Percentiles rank a stretch among this genome's conserved stretches.
These are phyloP conservation scores for Cephus pulcher DNA, from an alignment of 2,888 invertebrate species.

Conservation along the genomic window DNA sequence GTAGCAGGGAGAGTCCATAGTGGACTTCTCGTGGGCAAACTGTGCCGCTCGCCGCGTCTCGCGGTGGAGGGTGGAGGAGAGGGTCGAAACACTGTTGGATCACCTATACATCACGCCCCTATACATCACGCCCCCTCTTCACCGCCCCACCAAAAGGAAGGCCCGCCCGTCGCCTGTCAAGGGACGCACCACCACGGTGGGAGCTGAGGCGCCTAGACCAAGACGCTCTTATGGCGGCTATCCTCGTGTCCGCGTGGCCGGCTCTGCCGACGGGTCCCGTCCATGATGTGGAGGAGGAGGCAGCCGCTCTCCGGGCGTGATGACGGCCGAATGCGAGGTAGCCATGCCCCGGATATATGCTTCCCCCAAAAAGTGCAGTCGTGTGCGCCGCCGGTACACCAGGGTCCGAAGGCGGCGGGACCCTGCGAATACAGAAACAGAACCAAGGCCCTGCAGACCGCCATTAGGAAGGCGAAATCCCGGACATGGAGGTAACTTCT, in stretches of 20 bases:
- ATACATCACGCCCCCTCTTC: not conserved
- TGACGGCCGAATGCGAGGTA: not conserved
- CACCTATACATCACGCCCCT: no score
- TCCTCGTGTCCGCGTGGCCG: not conserved
- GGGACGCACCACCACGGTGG: not conserved
- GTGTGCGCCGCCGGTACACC: not conserved
- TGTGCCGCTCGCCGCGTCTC: not conserved
- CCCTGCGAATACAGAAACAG: not conserved
- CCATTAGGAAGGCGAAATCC: not conserved
- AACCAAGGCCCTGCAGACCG: not conserved
- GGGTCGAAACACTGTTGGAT: not conserved
- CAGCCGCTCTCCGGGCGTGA: not conserved
- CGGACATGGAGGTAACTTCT: slow-evolving; percentile 13
- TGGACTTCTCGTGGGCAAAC: not conserved
- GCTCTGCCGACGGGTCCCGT: not conserved
- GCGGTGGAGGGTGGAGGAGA: not conserved
- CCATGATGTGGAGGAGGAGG: not conserved
- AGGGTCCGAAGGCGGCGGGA: not conserved
- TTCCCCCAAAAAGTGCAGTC: not conserved
- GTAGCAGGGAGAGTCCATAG: not conserved
- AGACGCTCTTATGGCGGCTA: not conserved
- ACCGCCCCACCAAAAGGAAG: not conserved
- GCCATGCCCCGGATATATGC: not conserved
- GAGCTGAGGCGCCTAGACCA: not conserved
- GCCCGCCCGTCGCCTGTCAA: not conserved